Percentiles rank a stretch among this genome's conserved stretches.
These are phyloP conservation scores for Rugalucina vietnamica DNA, from an alignment of 2,888 invertebrate genomes.

Conservation along the genomic window DNA sequence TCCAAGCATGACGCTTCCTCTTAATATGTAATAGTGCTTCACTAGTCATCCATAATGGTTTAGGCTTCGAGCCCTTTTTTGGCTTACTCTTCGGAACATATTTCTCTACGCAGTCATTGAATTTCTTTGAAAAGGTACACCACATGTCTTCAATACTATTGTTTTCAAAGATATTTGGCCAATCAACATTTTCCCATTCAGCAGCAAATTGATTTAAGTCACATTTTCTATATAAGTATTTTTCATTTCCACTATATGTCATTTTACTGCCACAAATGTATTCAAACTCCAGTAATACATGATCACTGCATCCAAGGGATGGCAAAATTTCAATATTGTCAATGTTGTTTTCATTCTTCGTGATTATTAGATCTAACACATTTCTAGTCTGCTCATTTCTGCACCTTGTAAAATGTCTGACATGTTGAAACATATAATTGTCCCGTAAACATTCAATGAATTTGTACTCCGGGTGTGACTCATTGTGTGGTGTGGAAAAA, in stretches of 20 bases:
- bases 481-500: no score
- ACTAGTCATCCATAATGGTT: neutral
- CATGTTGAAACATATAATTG: no score
- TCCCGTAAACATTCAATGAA: no score
- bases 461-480: no score
- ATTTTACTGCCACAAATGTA: neutral
- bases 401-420: no score
- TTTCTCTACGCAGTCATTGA: neutral
- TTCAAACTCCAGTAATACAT: neutral
- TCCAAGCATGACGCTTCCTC: conserved; percentile 13
- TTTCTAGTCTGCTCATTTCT: no score
- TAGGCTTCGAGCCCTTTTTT: neutral
- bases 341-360: no score
- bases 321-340: no score
- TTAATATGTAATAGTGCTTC: neutral
- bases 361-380: no score
- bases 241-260: neutral
- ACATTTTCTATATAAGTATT: conserved; percentile 22
- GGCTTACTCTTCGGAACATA: neutral
- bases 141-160: conserved; percentile 13
- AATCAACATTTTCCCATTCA: conserved; percentile 4
- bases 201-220: neutral
- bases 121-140: conserved; percentile 8
- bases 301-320: neutral
- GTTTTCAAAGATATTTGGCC: neutral